These are phyloP conservation scores for Phasianus colchicus DNA, from an alignment of 2,113 vertebrate genomes.

Conservation along the genomic window DNA sequence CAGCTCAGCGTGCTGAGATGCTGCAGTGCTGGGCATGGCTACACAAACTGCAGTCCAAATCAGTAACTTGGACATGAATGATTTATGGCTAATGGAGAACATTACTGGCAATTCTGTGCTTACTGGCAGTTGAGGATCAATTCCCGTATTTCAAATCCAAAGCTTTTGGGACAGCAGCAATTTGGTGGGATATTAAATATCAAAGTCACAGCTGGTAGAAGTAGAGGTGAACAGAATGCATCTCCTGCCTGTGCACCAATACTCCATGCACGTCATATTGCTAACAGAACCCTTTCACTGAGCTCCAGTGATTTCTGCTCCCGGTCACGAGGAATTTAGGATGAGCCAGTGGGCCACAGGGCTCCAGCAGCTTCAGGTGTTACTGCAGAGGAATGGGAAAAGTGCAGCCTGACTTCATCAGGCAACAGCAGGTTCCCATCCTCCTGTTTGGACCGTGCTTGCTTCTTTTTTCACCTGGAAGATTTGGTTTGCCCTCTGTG, in stretches of 20 bases:
- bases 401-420: background rate
- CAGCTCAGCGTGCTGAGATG: conserved; percentile 23
- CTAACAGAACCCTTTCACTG: background rate
- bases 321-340: background rate
- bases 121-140: conserved; percentile 66
- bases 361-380: fast-evolving
- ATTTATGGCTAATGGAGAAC: conserved; percentile 48
- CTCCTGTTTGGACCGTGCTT: background rate
- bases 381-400: background rate
- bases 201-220: conserved; percentile 44
- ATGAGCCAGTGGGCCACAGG: background rate
- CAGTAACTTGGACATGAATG: conserved; percentile 59
- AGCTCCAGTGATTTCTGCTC: background rate
- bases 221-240: conserved; percentile 21
- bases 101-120: conserved; percentile 42
- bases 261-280: background rate
- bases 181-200: conserved; percentile 60
- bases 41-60: conserved; percentile 50
- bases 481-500: background rate
- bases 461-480: background rate
- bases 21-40: conserved; percentile 16
- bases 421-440: background rate
- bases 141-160: conserved; percentile 54
- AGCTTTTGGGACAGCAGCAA: conserved; percentile 17
- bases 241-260: background rate